Conservation (phyloP, 1,140 invertebrate genomes). For the Kradibia gibbosae region DNA sequence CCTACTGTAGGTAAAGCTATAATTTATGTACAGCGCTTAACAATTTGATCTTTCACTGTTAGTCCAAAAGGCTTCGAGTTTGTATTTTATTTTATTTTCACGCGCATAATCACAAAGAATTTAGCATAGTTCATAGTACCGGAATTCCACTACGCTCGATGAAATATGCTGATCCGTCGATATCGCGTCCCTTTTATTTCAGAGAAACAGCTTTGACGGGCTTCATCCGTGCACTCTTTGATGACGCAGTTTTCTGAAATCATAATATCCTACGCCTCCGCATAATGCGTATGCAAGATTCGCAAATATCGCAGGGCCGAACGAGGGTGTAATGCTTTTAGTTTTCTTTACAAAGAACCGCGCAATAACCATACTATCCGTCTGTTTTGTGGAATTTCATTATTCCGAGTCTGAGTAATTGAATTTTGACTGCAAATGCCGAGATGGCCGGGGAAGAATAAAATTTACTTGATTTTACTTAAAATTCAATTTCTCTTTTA, state of each 20-base stretch:
- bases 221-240: neutral
- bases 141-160: neutral
- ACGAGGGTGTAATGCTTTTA: neutral
- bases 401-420: neutral
- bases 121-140: neutral
- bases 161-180: neutral
- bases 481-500: too few species aligned
- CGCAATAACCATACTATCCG: neutral
- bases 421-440: neutral
- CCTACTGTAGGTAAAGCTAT: neutral
- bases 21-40: neutral
- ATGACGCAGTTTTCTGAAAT: neutral
- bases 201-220: neutral
- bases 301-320: neutral
- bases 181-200: neutral
- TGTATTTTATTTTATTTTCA: neutral
- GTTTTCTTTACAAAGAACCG: neutral
- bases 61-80: neutral
- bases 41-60: neutral
- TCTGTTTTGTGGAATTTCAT: neutral
- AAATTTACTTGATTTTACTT: neutral
- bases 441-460: neutral
- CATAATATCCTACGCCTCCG: neutral
- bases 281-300: neutral
- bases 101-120: neutral